Conservation (phyloP, 23 tunicate species). For the Trididemnum miniatum region DNA sequence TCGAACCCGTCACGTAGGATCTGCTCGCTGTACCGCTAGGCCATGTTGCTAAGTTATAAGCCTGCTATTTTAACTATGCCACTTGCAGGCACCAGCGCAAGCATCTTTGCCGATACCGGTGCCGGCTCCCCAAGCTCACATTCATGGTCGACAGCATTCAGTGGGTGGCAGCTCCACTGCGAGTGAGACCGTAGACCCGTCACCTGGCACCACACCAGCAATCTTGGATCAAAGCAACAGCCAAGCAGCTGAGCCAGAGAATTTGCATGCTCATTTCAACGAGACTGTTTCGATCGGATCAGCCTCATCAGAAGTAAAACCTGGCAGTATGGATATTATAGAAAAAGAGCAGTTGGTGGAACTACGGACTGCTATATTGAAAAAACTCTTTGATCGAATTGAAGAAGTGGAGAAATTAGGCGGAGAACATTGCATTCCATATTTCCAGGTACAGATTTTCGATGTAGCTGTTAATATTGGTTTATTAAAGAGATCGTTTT, state of each 20-base stretch:
- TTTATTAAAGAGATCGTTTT: too few relatives aligned
- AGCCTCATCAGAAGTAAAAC: background rate
- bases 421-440: conserved; percentile 84
- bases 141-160: conserved; percentile 6
- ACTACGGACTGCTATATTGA: conserved; percentile 40
- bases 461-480: background rate
- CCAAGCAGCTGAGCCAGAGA: background rate
- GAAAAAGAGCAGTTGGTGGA: conserved; percentile 33
- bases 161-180: conserved; percentile 44
- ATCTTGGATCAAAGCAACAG: background rate
- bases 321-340: conserved; percentile 21
- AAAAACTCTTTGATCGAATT: conserved; percentile 36
- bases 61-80: too few relatives aligned
- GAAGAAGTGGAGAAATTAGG: conserved; percentile 58
- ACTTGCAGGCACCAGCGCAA: background rate
- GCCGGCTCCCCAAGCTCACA: conserved; percentile 6
- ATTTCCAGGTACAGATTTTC: conserved; percentile 61
- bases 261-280: conserved; percentile 19
- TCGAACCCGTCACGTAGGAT: too few relatives aligned
- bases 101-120: conserved; percentile 29
- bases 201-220: conserved; percentile 22
- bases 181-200: conserved; percentile 36
- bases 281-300: conserved; percentile 9
- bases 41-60: too few relatives aligned
- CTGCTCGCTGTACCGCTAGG: too few relatives aligned